Conservation (phyloP, 2,888 invertebrate genomes). For the Hylaea fasciaria region DNA sequence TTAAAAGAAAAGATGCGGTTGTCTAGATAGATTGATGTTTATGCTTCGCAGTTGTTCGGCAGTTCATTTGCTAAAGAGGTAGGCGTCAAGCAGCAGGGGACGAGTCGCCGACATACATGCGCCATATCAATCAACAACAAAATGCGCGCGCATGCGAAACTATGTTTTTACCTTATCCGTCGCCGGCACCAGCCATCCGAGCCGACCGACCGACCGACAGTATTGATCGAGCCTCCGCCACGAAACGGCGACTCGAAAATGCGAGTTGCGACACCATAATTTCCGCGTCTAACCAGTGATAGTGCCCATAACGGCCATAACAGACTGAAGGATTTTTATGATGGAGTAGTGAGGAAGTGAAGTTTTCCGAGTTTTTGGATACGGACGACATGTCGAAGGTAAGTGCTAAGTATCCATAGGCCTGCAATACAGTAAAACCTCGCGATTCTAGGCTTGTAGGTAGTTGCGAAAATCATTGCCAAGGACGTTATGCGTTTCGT, state of each 20-base stretch:
- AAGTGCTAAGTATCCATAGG: constrained; percentile 53
- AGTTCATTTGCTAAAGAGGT: neutral
- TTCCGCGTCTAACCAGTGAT: constrained; percentile 62
- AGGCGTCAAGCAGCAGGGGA: constrained; percentile 5
- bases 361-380: constrained; percentile 43
- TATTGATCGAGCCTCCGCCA: constrained; percentile 80
- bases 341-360: constrained; percentile 60
- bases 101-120: constrained; percentile 62
- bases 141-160: constrained; percentile 78
- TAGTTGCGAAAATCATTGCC: constrained; percentile 64
- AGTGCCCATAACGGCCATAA: constrained; percentile 24
- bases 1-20: neutral
- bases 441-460: constrained; percentile 57
- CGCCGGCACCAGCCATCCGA: constrained; percentile 63
- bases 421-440: constrained; percentile 35
- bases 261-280: constrained; percentile 68
- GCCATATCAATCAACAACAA: constrained; percentile 76
- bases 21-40: too few species aligned
- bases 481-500: constrained; percentile 48
- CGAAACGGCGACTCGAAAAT: constrained; percentile 71
- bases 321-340: constrained; percentile 33
- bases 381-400: constrained; percentile 79
- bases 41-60: neutral
- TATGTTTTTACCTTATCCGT: constrained; percentile 73
- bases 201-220: constrained; percentile 52